Evolutionary conservation across 2,113 vertebrate species (phyloP).

Genomic region (Phainopepla nitens): DNA sequence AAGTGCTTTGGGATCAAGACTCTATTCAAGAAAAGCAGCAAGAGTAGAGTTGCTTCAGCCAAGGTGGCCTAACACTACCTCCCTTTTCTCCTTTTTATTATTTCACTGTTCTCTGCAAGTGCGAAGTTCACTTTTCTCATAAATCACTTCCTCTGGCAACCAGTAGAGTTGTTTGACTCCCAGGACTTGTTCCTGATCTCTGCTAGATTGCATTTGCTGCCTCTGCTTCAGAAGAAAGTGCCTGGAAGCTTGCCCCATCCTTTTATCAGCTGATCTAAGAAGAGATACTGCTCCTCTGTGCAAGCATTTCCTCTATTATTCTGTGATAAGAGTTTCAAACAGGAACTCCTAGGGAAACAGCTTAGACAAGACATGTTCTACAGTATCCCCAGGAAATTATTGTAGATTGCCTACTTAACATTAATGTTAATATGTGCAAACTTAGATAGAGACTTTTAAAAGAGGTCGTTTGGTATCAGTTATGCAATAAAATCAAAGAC

Average conservation of each 20-base stretch:
- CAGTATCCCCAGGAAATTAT: neutral
- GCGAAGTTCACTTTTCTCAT: neutral
- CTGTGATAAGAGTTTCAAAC: neutral
- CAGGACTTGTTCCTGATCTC: neutral
- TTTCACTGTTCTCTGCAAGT: neutral
- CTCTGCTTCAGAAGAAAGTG: neutral
- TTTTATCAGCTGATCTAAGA: neutral
- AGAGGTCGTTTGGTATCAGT: slow-evolving; percentile 2
- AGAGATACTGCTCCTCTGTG: neutral
- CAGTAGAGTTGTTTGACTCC: neutral
- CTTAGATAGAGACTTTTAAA: neutral
- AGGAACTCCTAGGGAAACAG: neutral
- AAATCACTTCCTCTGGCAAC: neutral
- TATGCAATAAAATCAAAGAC: neutral
- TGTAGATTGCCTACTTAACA: neutral
- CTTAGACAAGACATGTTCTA: neutral
- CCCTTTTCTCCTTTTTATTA: neutral
- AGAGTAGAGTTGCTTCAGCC: neutral
- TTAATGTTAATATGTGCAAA: neutral
- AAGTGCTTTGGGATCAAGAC: neutral
- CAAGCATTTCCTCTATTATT: neutral
- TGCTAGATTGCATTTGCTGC: neutral
- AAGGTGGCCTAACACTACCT: neutral
- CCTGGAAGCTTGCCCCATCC: neutral
- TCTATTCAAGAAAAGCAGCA: neutral